Base-by-base conservation (phyloP, 2,113 vertebrate species). In the Leptocoma aspasia region DNA sequence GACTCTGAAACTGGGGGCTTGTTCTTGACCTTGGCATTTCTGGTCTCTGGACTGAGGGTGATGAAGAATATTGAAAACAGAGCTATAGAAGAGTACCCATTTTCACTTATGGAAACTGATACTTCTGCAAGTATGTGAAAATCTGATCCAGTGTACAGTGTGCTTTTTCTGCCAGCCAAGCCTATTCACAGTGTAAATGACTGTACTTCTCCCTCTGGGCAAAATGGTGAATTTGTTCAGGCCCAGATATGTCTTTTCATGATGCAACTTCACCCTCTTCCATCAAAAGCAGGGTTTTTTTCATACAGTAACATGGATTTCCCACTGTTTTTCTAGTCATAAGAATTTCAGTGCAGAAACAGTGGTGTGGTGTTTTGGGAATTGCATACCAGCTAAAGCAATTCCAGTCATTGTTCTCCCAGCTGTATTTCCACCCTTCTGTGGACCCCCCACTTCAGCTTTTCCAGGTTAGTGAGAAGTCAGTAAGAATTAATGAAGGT, bases 181-280 rank as follows among this genome's bases (percentile, higher is more conserved):
- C 8, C 39, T 72, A 33, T 41, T 96, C 4, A 3, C 6, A 5
- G 45, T 85, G 57, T 79, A 65, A 95, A 90, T 60, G 65, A 82
- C 75, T 75, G 17, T 31, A 92, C 47, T 81, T 82, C 27, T 88
- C 63, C 61, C 85, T 76, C 70, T 66, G 80, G 85, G 76, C 78
- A 75, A 92, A 90, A 89, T 13, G 17, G 50, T 79, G 63, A 77
- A 85, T 93, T 96, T 95, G 35, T 90, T 89, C 79, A 95, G 77
- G 85, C 47, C 1, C 82, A 89, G 59, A 52, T 90, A 69, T 26
- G 41, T 63, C n/a, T 87, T 93, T 81, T 86, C 54, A 77, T 61
- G 35, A 39, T 7, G 77, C 83, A 94, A 87, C 39, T 72, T 85
- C 83, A 89, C 77, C 56, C 13, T 4, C 35, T 78, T 82, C 61